Evolutionary conservation across 1,140 invertebrate genomes (phyloP), one percentile per base, ranked within the genome.

Genomic region (Trissolcus basalis): DNA sequence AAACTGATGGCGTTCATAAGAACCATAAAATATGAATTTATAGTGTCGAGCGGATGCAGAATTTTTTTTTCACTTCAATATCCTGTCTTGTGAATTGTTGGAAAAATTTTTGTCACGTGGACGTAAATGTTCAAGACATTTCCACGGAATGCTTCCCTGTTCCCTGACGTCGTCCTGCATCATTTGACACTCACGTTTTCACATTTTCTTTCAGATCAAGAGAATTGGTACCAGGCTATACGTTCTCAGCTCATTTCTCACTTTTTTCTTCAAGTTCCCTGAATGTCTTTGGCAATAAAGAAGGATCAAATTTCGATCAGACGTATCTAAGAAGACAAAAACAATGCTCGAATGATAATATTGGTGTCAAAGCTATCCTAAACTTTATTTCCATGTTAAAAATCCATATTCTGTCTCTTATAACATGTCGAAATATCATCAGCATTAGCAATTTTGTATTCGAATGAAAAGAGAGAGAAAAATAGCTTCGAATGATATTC

Each of bases 271-370:
- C 19, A 19, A 15, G 67, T 67, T 47, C 60, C 49, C 60, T 41
- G 44, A 11, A 60, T 49, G 35, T 63, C 41, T 64, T 77, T 36
- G 49, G 35, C 53, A 54, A 59, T 53, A 54, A 61, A 55, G 19
- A 8, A 50, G 55, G 59, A 70, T 68, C 64, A 45, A 64, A 49
- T 64, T 78, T 65, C 65, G 64, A 65, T 60, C 48, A 39, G 33
- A 61, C 36, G 27, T 58, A 36, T 58, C 64, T 35, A 8, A 8
- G 19, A 45, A 36, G 47, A 71, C 61, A 60, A 77, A 61, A 73
- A 77, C 74, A 72, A 72, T 64, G 45, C 16, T 9, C 14, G 59
- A 58, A 77, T 69, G 72, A 72, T 59, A 59, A 71, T 60, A 58
- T 68, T 63, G 5, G 13, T 35, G 39, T 43, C 32, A 16, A 36